Evolutionary conservation across 2,888 invertebrate genomes (phyloP), one percentile per base, ranked within the genome.

Genomic region (Operophtera brumata): DNA sequence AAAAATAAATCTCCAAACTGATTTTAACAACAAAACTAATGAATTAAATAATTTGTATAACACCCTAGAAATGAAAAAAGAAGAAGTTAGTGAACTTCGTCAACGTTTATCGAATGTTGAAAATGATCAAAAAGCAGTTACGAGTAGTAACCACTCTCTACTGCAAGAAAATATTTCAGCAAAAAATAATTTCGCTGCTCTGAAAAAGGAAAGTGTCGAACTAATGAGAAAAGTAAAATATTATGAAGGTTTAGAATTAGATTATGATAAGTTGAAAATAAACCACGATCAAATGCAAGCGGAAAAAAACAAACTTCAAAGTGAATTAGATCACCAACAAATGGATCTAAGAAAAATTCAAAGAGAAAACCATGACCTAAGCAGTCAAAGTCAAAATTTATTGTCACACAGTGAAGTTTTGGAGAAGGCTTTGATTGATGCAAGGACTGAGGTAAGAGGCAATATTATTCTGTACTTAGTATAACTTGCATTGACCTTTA

Each of bases 281-380:
- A 66, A 67, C 4, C 63, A 78, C 47, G 59, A 75, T 11, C 36
- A 69, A 62, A 62, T 80, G 0, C 68, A 65, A 56, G 13, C 30
- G 1, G 82, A 85, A 60, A 86, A 83, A 42, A 71, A 82, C 39
- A 71, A 63, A 30, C 64, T 89, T 35, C 67, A 78, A 62, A 58
- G 54, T 36, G 70, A 81, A 58, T 61, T 86, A 28, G 62, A 73
- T 37, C 57, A 28, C 3, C 72, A 81, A 61, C 40, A 68, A 26
- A 40, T 50, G 35, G 65, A 76, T 48, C 54, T 80, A 4, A 70
- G 69, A 54, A 71, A 59, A 54, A 54, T 80, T 6, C 65, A 82
- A 61, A 53, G 63, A 43, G 77, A 85, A 63, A 86, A 84, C 48
- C 46, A 34, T 25, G 67, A 77, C 44, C 68, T 87, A 44, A 65